These are phyloP conservation scores for Helicoverpa zea DNA, from an alignment of 1,140 invertebrate species.

Conservation along the genomic window DNA sequence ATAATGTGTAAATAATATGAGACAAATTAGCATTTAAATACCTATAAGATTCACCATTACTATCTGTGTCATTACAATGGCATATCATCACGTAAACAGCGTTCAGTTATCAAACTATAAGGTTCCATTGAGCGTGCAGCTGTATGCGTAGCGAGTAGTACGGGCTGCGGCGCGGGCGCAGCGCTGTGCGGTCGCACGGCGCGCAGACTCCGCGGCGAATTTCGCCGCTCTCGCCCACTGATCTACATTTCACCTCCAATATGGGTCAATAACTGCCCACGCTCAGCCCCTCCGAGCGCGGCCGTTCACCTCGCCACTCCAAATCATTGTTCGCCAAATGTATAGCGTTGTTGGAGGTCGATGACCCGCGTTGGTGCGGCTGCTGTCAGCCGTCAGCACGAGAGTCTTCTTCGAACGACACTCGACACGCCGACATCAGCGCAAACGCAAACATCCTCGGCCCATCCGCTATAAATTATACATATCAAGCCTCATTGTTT, in stretches of 20 bases:
- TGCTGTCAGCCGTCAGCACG: slow-evolving; percentile 66
- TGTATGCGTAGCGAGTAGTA: slow-evolving; percentile 26
- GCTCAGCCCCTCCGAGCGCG: slow-evolving; percentile 82
- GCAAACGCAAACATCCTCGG: slow-evolving; percentile 74
- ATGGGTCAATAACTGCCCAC: slow-evolving; percentile 87
- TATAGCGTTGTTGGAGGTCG: slow-evolving; percentile 78
- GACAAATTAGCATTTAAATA: too few species aligned
- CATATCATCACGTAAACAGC: not conserved
- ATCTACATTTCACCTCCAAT: slow-evolving; percentile 86
- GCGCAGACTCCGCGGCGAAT: slow-evolving; percentile 76
- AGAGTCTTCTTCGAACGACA: slow-evolving; percentile 80
- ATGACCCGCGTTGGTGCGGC: slow-evolving; percentile 71
- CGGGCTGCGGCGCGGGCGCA: not conserved
- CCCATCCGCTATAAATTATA: slow-evolving; percentile 51
- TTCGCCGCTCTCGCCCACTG: slow-evolving; percentile 86
- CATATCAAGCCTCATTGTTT: slow-evolving; percentile 14
- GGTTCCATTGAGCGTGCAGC: slow-evolving; percentile 18
- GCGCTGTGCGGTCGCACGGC: slow-evolving; percentile 52
- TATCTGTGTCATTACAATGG: not conserved
- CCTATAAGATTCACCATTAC: too few species aligned
- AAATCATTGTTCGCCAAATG: slow-evolving; percentile 86
- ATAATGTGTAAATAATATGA: too few species aligned
- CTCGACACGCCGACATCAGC: slow-evolving; percentile 71
- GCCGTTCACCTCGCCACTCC: slow-evolving; percentile 85
- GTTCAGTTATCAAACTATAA: slow-evolving; percentile 2